A percentile compares a stretch with the other conserved stretches of the same genome.
Conservation (phyloP, 2,113 vertebrate species). For the Sula dactylatra region DNA sequence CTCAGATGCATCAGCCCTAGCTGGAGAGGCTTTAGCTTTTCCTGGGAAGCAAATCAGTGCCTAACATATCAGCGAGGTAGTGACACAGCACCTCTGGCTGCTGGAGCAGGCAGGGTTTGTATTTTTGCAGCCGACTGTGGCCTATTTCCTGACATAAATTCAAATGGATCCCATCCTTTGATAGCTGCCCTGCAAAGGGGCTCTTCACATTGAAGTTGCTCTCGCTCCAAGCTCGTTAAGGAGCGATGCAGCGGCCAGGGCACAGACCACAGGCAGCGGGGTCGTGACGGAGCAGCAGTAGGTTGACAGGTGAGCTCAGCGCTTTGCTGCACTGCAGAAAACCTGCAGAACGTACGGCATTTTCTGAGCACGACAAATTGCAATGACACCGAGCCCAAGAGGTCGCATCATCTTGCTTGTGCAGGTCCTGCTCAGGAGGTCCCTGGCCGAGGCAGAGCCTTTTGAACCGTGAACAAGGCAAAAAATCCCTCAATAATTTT, state of each 20-base stretch:
- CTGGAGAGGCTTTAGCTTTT: not conserved
- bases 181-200: too few relatives aligned
- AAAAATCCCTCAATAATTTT: not conserved
- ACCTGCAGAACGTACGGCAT: rapidly evolving
- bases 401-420: rapidly evolving
- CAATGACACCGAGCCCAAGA: rapidly evolving
- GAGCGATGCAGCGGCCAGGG: not conserved
- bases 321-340: not conserved
- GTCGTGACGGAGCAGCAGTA: rapidly evolving
- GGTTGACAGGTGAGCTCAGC: not conserved
- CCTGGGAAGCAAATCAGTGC: not conserved
- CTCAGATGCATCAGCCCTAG: rapidly evolving
- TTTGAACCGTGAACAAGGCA: not conserved
- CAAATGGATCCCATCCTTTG: not conserved
- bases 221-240: not conserved
- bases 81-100: not conserved
- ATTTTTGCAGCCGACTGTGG: rapidly evolving
- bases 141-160: not conserved
- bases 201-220: not conserved
- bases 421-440: not conserved
- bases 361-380: rapidly evolving
- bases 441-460: not conserved
- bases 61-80: not conserved
- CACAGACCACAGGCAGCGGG: not conserved
- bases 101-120: not conserved